Conservation (phyloP, 2,797 vertebrate genomes). For the Phrynocephalus guinanensis region DNA sequence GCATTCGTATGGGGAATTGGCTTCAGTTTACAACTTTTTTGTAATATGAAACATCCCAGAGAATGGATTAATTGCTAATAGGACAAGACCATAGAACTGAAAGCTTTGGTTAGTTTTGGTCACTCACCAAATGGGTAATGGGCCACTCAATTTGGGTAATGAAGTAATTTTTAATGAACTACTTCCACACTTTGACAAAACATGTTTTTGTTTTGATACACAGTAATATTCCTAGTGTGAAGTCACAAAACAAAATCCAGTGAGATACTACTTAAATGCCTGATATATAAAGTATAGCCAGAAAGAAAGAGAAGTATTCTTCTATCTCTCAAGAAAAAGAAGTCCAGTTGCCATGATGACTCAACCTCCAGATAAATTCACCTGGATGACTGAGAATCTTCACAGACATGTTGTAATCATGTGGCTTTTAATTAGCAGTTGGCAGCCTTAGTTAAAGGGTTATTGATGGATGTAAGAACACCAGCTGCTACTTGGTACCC, state of each 20-base stretch:
- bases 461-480: neutral
- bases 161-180: neutral
- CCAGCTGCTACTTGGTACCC: neutral
- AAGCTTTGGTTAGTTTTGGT: neutral
- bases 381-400: no score
- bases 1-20: no score
- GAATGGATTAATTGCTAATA: neutral
- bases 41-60: no score
- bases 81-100: neutral
- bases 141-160: neutral
- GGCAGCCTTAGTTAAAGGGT: neutral
- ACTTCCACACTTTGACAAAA: neutral
- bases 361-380: no score
- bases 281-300: neutral
- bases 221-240: neutral
- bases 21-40: no score
- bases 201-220: neutral
- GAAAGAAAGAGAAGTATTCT: neutral
- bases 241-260: neutral
- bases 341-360: neutral
- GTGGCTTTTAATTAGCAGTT: neutral
- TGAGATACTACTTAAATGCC: neutral
- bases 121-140: neutral
- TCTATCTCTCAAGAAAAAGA: no score
- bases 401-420: neutral